Evolutionary conservation across 1,140 invertebrate genomes (phyloP).

Genomic region (Meloidogyne hapla): DNA sequence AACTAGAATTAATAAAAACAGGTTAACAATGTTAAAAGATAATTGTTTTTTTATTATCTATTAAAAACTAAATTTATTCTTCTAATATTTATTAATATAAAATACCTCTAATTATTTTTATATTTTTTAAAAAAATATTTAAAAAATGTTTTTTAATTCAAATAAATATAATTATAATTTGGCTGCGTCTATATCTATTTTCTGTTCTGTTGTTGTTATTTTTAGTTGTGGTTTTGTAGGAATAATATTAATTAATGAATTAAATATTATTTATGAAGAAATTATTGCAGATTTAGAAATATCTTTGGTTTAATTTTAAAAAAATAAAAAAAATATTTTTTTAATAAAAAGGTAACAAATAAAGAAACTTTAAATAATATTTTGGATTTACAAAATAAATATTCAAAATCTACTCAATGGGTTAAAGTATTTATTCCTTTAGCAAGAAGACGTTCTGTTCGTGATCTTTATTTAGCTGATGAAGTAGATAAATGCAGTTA

Average conservation of each 20-base stretch:
- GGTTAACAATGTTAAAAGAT: too few relatives aligned
- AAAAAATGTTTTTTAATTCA: constrained; percentile 6
- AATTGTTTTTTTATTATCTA: too few relatives aligned
- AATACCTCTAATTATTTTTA: too few relatives aligned
- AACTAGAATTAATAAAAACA: not conserved
- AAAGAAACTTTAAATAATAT: not conserved
- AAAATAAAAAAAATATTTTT: not conserved
- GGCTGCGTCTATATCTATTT: not conserved
- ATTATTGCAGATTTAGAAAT: not conserved
- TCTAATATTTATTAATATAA: too few relatives aligned
- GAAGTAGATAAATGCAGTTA: not conserved
- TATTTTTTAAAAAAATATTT: not conserved
- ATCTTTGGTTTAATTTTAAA: constrained; percentile 3
- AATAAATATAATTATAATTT: not conserved
- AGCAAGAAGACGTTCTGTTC: not conserved
- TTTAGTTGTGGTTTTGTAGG: not conserved
- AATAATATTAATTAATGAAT: not conserved
- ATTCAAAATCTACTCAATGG: not conserved
- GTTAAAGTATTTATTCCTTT: not conserved
- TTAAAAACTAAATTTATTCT: too few relatives aligned
- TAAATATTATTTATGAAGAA: constrained; percentile 4
- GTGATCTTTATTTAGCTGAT: not conserved
- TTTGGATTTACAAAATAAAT: constrained; percentile 4
- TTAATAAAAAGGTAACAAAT: not conserved
- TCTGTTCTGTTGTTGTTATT: not conserved